Evolutionary conservation across 1,140 invertebrate species (phyloP), one percentile per base, ranked within the genome.

Genomic region (Drosophila obscura): DNA sequence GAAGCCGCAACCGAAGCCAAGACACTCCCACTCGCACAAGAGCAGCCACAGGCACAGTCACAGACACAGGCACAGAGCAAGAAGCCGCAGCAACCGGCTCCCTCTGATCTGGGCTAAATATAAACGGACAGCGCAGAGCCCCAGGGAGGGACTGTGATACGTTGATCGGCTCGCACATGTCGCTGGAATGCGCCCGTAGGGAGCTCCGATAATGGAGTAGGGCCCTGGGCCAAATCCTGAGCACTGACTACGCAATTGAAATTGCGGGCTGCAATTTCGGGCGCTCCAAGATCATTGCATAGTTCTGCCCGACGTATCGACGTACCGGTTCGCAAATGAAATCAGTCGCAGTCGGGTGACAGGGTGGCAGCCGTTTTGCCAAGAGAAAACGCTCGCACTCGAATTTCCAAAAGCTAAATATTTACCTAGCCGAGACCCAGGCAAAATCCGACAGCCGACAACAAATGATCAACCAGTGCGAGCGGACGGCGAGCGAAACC

Each of bases 371-470:
- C 22, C 49, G 65, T 39, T 73, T 73, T 39, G 50, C 24, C 31
- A 61, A 61, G 52, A 57, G 49, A 39, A 55, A 68, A 43, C 35
- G 22, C 50, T 59, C 24, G 49, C 19, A 57, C 57, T 82, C 46
- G 48, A 68, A 61, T 77, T 73, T 61, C 52, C 69, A 74, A 73
- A 73, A 77, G 52, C 55, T 58, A 80, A 84, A 77, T 80, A 85
- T 73, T 84, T 80, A 69, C 48, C 60, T 63, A 52, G 58, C 63
- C 48, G 61, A 68, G 66, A 63, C 69, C 11, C 63, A 77, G 73
- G 73, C 48, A 57, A 67, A 72, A 64, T 49, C 58, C 24, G 22
- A 31, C 28, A 26, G 5, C 9, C 2, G 8, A 28, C 5, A 39
- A 4, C 35, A 67, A 31, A 49, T 64, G 26, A 46, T 52, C 26